Conservation (phyloP, 2,797 vertebrate species). For the Sebastes minor region DNA sequence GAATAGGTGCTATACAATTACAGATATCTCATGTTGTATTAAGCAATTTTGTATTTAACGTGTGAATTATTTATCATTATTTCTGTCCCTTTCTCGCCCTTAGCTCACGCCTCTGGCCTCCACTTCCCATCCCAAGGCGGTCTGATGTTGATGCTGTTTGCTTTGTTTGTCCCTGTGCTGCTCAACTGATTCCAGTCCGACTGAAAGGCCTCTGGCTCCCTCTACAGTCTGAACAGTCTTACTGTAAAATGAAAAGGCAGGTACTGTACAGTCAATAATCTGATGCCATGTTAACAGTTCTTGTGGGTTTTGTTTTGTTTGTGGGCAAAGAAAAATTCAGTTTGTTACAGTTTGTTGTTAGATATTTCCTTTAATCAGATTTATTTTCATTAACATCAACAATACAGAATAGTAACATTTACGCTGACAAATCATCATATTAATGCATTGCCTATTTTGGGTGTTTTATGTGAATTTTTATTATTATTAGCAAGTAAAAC, state of each 20-base stretch:
- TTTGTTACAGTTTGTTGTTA: not conserved
- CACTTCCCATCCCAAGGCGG: slow-evolving; percentile 14
- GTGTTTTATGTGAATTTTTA: not conserved
- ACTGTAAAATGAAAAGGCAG: not conserved
- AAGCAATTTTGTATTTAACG: not conserved
- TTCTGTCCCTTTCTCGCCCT: not conserved
- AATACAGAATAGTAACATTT: not conserved
- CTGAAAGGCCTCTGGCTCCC: slow-evolving; percentile 10
- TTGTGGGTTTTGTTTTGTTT: not conserved
- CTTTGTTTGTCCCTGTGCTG: slow-evolving; percentile 43
- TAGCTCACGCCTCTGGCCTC: slow-evolving; percentile 34
- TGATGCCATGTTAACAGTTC: not conserved
- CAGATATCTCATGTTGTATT: not conserved
- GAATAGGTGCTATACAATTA: not conserved
- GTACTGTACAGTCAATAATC: not conserved
- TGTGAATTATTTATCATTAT: slow-evolving; percentile 16
- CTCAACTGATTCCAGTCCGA: slow-evolving; percentile 33
- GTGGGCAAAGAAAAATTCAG: not conserved
- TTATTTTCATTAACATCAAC: not conserved
- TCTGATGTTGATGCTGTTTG: slow-evolving; percentile 50
- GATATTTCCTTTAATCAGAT: not conserved
- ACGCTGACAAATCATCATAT: not conserved
- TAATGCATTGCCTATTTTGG: not conserved
- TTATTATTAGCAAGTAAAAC: not conserved
- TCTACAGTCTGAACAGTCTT: not conserved